phyloP scores from a whole-genome alignment of 2,113 vertebrate genomes.

The rabbit (Oryctolagus cuniculus) region mOryCun1.1 NC_091442.1:67686501-67687000 shows the following conservation, averaged over 20 bases:
- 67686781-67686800: conserved; percentile 82
- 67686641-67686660: conserved; percentile 86
- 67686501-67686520: conserved; percentile 57
- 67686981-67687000: not conserved
- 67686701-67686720: conserved; percentile 85
- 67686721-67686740: conserved; percentile 88
- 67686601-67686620: conserved; percentile 82
- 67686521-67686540: conserved; percentile 77
- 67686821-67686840: conserved; percentile 81
- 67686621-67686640: conserved; percentile 84
- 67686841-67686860: conserved; percentile 84
- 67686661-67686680: conserved; percentile 88
- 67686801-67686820: conserved; percentile 86
- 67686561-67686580: conserved; percentile 84
- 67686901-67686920: conserved; percentile 70
- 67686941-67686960: conserved; percentile 71
- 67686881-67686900: conserved; percentile 76
- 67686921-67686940: conserved; percentile 67
- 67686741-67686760: conserved; percentile 85
- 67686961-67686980: conserved; percentile 66
- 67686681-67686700: conserved; percentile 80
- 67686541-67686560: conserved; percentile 84
- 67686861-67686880: conserved; percentile 79
- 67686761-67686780: conserved; percentile 87
- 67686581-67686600: conserved; percentile 86